Conservation (phyloP, 2,113 vertebrate genomes). For the Phainopepla nitens region DNA sequence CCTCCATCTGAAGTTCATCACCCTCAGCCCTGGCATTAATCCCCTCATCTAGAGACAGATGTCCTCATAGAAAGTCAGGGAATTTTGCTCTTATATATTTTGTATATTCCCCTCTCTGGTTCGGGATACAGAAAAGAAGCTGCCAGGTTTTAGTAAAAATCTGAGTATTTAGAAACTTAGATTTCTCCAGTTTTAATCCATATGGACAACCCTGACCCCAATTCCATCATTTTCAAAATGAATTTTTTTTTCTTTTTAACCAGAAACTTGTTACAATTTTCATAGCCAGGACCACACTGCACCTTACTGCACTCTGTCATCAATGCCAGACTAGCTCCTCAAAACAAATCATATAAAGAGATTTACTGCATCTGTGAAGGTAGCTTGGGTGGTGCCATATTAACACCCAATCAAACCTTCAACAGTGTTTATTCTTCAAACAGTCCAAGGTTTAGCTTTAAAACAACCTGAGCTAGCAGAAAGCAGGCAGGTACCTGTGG, state of each 20-base stretch:
- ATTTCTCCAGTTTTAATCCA: background rate
- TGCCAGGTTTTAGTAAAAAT: background rate
- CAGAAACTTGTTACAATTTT: background rate
- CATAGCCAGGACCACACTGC: background rate
- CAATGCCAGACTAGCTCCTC: background rate
- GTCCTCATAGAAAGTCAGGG: background rate
- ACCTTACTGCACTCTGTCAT: background rate
- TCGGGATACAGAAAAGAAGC: background rate
- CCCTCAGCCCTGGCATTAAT: background rate
- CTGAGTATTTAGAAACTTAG: background rate
- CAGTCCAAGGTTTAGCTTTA: background rate
- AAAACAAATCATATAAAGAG: background rate
- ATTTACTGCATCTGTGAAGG: background rate
- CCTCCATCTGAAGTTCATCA: background rate
- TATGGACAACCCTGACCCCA: background rate
- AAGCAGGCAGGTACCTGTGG: background rate
- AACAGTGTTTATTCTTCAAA: background rate
- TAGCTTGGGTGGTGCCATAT: background rate
- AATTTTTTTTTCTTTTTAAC: background rate
- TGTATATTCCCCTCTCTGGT: background rate
- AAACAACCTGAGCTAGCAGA: background rate
- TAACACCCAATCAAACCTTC: background rate
- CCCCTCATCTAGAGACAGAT: background rate
- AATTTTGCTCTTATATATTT: background rate
- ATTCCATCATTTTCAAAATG: background rate